phyloP scores from a whole-genome alignment of 1,140 invertebrate genomes.

The Meloidogyne exigua region DNA sequence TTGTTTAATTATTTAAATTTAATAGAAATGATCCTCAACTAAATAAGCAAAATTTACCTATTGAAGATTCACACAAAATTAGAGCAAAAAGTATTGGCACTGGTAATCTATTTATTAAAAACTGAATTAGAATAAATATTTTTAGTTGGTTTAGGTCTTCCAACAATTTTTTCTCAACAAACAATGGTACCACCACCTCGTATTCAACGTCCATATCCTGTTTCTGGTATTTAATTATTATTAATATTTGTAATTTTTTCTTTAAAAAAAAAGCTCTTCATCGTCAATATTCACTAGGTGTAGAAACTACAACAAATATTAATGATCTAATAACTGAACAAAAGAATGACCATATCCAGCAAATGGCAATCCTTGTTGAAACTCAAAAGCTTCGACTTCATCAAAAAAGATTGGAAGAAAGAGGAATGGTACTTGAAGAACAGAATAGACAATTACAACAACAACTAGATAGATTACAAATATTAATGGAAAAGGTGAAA shows the following conservation, averaged over 20 bases:
- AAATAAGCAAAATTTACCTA: neutral
- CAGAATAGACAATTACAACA: conserved; percentile 59
- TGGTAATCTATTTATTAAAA: neutral
- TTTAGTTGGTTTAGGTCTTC: conserved; percentile 8
- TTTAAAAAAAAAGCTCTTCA: conserved; percentile 14
- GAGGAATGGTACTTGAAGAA: conserved; percentile 58
- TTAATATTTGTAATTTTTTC: neutral
- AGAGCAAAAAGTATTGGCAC: neutral
- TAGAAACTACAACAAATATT: neutral
- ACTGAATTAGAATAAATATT: neutral
- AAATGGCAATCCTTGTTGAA: conserved; percentile 38
- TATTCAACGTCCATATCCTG: conserved; percentile 22
- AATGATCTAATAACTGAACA: conserved; percentile 7
- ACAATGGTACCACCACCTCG: conserved; percentile 19
- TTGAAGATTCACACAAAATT: neutral
- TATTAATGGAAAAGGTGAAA: conserved; percentile 41
- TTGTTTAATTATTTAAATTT: neutral
- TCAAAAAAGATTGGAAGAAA: conserved; percentile 56
- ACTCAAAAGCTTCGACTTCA: conserved; percentile 51
- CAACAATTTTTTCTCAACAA: conserved; percentile 20
- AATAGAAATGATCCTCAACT: neutral
- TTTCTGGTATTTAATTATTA: neutral
- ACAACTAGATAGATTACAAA: conserved; percentile 56
- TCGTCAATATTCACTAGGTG: conserved; percentile 21
- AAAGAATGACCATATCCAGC: conserved; percentile 19